Evolutionary conservation across 2,888 invertebrate species (phyloP), one percentile per base, ranked within the genome.

Genomic region (Drosophila birchii): DNA sequence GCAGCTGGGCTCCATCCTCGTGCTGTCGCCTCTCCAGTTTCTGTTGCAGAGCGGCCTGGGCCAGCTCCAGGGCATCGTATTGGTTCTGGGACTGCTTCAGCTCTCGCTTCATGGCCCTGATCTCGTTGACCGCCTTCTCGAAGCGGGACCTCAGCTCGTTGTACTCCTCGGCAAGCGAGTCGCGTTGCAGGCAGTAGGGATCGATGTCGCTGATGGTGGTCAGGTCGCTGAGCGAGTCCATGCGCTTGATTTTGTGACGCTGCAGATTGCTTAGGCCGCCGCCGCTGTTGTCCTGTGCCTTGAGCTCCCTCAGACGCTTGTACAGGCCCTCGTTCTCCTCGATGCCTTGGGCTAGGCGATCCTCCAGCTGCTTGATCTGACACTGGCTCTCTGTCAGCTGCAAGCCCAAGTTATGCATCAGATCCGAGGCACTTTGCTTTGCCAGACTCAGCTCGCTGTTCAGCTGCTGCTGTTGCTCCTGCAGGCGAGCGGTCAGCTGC

Each of bases 121-220:
- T 97, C 93, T 97, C 97, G 78, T 95, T 94, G 20, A 97, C 95
- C 0, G 97, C 97, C 90, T 96, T 96, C 83, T 96, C 95, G 89
- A 97, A 97, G 64, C 97, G 94, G 51, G 94, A 94, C 73, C 95
- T 94, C 67, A 97, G 92, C 86, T 97, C 96, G 44, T 95, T 94
- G 90, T 96, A 97, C 89, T 97, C 96, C 85, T 97, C 97, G 79
- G 96, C 95, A 59, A 97, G 93, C 85, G 95, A 95, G 83, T 96
- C 96, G 78, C 96, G 95, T 88, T 96, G 96, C 80, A 97, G 93
- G 16, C 94, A 94, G 80, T 95, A 95, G 2, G 96, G 93, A 93
- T 97, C 95, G 64, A 96, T 93, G 78, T 96, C 96, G 91, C 96
- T 96, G 62, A 97, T 94, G 85, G 96, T 96, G 9, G 96, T 96